Evolutionary conservation across 1,140 invertebrate genomes (phyloP).

Genomic region (Pseudomyrmex flavicornis): DNA sequence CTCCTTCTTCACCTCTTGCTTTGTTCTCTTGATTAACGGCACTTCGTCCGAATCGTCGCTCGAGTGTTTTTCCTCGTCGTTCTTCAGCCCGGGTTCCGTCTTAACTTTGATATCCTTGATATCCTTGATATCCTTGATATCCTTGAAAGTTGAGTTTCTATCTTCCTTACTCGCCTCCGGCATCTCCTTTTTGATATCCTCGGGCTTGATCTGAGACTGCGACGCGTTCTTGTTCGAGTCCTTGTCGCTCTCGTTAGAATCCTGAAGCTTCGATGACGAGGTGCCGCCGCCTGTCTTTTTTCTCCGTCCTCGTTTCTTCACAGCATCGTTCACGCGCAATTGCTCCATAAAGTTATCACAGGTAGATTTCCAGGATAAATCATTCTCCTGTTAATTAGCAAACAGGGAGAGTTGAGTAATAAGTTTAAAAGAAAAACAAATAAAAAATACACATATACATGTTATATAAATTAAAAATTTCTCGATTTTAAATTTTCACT

Average conservation of each 20-base stretch:
- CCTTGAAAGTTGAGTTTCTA: conserved; percentile 12
- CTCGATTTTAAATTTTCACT: neutral
- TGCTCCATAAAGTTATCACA: conserved; percentile 91
- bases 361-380: conserved; percentile 87
- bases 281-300: conserved; percentile 81
- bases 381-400: conserved; percentile 77
- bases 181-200: conserved; percentile 79
- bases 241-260: conserved; percentile 63
- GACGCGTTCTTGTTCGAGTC: conserved; percentile 56
- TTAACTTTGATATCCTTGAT: conserved; percentile 64
- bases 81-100: conserved; percentile 45
- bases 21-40: conserved; percentile 78
- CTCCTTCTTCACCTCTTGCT: conserved; percentile 74
- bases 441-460: neutral
- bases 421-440: too few species aligned
- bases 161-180: conserved; percentile 64
- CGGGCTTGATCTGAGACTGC: conserved; percentile 69
- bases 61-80: conserved; percentile 71
- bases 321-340: conserved; percentile 86
- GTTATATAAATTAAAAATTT: conserved; percentile 7
- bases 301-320: conserved; percentile 85
- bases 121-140: conserved; percentile 46
- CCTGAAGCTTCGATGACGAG: conserved; percentile 62
- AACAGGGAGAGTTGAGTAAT: too few species aligned
- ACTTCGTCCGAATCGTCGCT: conserved; percentile 81